Evolutionary conservation across 2,113 vertebrate genomes (phyloP).

Genomic region (Prionailurus viverrinus): DNA sequence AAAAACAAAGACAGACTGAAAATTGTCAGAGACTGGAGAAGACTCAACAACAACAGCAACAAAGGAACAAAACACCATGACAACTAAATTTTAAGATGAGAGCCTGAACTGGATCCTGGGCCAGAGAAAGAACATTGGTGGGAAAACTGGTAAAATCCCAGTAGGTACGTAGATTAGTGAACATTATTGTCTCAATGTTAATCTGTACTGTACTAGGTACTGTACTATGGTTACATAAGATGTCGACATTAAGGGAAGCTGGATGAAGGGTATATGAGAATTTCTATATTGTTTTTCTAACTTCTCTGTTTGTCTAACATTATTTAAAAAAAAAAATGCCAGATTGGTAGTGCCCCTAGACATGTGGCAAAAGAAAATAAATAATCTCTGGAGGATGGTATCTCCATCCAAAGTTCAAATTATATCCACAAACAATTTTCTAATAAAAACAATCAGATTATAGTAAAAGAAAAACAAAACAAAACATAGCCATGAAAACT

Average conservation of each 20-base stretch:
- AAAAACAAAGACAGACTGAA: slow-evolving; percentile 1
- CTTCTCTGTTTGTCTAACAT: background rate
- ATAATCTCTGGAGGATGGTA: background rate
- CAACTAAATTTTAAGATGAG: background rate
- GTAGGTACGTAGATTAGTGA: background rate
- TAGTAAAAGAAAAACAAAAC: background rate
- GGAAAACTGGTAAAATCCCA: background rate
- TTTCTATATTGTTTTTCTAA: background rate
- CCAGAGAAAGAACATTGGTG: background rate
- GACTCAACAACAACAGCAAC: background rate
- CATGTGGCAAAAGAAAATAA: background rate
- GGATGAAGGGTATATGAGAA: background rate
- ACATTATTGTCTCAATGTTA: background rate
- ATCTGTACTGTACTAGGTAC: background rate
- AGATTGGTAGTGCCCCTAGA: background rate
- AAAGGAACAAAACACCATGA: background rate
- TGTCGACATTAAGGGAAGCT: background rate
- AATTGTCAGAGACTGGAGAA: background rate
- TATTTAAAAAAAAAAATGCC: background rate
- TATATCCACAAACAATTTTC: background rate
- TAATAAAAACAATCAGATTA: slow-evolving; percentile 21
- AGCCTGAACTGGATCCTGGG: background rate
- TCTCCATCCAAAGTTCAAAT: background rate
- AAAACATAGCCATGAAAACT: background rate
- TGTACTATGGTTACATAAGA: background rate